phyloP scores from a whole-genome alignment of 1,140 invertebrate species.

The Cotesia chilonis region DNA sequence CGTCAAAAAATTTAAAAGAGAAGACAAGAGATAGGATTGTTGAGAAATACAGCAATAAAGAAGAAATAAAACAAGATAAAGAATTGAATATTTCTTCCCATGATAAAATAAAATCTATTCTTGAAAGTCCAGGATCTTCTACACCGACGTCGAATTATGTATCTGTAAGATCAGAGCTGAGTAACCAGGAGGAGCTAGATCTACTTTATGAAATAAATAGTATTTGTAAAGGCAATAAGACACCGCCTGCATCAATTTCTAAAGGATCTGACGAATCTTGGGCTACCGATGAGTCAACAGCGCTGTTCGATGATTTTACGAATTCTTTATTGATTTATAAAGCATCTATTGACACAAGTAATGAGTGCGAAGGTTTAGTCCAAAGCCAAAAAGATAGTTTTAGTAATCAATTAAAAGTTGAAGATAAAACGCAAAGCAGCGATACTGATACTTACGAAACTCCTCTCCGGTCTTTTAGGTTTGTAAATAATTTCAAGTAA shows the following conservation, averaged over 20 bases:
- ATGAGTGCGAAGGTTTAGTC: background rate
- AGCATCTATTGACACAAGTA: too few species aligned
- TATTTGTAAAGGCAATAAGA: slow-evolving; percentile 23
- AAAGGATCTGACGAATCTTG: slow-evolving; percentile 8
- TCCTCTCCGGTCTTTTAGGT: background rate
- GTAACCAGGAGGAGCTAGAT: slow-evolving; percentile 18
- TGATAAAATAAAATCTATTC: slow-evolving; percentile 22
- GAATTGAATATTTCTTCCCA: slow-evolving; percentile 7
- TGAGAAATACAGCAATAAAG: background rate
- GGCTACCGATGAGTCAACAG: too few species aligned
- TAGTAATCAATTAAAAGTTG: background rate
- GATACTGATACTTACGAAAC: slow-evolving; percentile 13
- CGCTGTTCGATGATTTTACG: background rate
- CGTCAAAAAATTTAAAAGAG: background rate
- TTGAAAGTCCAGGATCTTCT: slow-evolving; percentile 37
- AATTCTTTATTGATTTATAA: too few species aligned
- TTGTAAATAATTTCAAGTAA: slow-evolving; percentile 8
- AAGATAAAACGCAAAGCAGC: background rate
- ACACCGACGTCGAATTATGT: slow-evolving; percentile 17
- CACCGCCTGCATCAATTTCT: slow-evolving; percentile 34
- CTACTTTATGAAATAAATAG: slow-evolving; percentile 33
- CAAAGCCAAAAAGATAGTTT: background rate
- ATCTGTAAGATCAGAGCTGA: background rate
- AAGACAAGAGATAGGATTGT: background rate
- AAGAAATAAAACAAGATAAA: background rate